phyloP scores from a whole-genome alignment of 2,888 invertebrate species.

The Sphecodes monilicornis region DNA sequence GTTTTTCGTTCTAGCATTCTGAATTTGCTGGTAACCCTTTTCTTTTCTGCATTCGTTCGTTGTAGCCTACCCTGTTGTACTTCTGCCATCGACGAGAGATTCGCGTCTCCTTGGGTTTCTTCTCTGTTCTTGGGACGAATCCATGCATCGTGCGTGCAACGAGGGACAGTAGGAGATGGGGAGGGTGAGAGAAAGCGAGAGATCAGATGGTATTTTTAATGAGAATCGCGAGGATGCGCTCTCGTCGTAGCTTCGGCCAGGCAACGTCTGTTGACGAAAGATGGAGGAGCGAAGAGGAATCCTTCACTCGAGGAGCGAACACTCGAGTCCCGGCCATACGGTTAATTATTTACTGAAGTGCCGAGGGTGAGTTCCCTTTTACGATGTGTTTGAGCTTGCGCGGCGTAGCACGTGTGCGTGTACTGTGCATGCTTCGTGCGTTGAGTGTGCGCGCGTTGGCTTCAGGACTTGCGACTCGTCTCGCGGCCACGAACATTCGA shows the following conservation, averaged over 20 bases:
- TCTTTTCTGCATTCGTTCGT: too few relatives aligned
- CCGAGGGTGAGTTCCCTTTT: constrained; percentile 56
- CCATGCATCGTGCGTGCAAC: constrained; percentile 22
- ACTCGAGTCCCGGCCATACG: constrained; percentile 59
- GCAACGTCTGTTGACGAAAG: constrained; percentile 59
- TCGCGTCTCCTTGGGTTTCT: background rate
- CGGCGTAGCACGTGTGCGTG: constrained; percentile 13
- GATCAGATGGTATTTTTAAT: constrained; percentile 62
- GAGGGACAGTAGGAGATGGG: background rate
- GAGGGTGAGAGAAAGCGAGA: background rate
- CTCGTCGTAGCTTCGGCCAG: constrained; percentile 51
- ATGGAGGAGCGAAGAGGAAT: constrained; percentile 45
- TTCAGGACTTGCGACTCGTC: constrained; percentile 19
- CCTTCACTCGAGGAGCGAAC: constrained; percentile 66
- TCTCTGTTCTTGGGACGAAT: background rate
- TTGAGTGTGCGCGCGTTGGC: constrained; percentile 40
- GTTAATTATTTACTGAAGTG: constrained; percentile 70
- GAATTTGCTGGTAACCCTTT: too few relatives aligned
- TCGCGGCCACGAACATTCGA: constrained; percentile 23
- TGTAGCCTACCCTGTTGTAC: too few relatives aligned
- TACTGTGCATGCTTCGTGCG: background rate
- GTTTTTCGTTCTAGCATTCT: too few relatives aligned
- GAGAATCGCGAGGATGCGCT: constrained; percentile 50
- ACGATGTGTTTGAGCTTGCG: constrained; percentile 39
- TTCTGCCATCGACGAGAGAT: background rate